A percentile compares a stretch with the other conserved stretches of the same genome.
Evolutionary conservation across 2,888 invertebrate species (phyloP).

Genomic region (Nomada ferruginata): DNA sequence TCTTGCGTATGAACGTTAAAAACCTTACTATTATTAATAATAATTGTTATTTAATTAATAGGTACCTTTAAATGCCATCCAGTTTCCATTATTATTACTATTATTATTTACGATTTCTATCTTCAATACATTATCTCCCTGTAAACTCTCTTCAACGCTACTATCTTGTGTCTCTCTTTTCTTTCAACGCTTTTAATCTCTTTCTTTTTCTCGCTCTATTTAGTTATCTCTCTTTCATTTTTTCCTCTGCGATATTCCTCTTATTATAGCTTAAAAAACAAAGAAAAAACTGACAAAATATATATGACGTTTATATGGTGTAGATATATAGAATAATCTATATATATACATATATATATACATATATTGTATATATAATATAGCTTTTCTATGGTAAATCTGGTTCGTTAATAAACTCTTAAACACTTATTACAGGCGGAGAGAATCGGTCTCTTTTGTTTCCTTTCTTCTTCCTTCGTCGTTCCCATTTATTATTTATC

Average conservation of each 20-base stretch:
- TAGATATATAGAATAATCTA: conserved; percentile 60
- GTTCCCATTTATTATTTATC: conserved; percentile 18
- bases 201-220: conserved; percentile 37
- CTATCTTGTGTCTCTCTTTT: conserved; percentile 26
- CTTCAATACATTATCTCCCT: conserved; percentile 20
- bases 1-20: conserved; percentile 58
- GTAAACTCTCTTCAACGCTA: conserved; percentile 3
- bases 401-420: conserved; percentile 66
- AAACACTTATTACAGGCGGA: conserved; percentile 69
- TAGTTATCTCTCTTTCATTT: conserved; percentile 38
- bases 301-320: conserved; percentile 64
- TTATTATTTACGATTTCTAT: conserved; percentile 28
- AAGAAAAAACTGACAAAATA: conserved; percentile 67
- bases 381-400: conserved; percentile 67
- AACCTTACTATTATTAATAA: conserved; percentile 58
- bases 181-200: conserved; percentile 15
- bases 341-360: conserved; percentile 55
- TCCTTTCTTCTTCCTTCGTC: conserved; percentile 28
- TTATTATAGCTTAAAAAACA: conserved; percentile 56
- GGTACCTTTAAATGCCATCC: conserved; percentile 77
- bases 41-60: conserved; percentile 64
- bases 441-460: conserved; percentile 66
- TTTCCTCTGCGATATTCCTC: conserved; percentile 36
- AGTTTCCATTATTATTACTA: conserved; percentile 68
- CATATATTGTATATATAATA: conserved; percentile 61